Evolutionary conservation across 2,113 vertebrate species (phyloP).

Genomic region (Uropsilus gracilis): DNA sequence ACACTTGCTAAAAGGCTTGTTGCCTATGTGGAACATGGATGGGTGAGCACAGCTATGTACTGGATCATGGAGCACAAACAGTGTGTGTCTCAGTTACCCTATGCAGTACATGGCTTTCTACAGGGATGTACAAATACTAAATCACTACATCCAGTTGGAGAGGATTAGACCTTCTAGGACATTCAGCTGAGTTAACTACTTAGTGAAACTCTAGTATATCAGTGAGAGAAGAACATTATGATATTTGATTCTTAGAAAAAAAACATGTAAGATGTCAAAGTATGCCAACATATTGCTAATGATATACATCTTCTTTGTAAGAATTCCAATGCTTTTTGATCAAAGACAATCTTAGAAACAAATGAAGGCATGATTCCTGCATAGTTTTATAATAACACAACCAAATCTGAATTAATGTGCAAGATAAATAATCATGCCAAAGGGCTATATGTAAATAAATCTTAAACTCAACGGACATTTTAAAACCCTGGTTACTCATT

Average conservation of each 20-base stretch:
- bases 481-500: constrained; percentile 56
- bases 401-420: not conserved
- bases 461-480: constrained; percentile 33
- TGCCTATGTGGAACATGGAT: not conserved
- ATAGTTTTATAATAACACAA: constrained; percentile 33
- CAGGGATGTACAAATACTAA: not conserved
- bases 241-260: not conserved
- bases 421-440: constrained; percentile 23
- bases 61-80: not conserved
- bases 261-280: not conserved
- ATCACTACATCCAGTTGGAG: not conserved
- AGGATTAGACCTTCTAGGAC: not conserved
- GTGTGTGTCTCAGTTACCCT: fast-evolving
- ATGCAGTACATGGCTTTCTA: not conserved
- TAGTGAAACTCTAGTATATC: not conserved
- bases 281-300: not conserved
- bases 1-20: not conserved
- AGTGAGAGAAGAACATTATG: not conserved
- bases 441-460: constrained; percentile 49
- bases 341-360: constrained; percentile 12
- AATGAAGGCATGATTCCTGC: constrained; percentile 22
- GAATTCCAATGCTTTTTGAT: not conserved
- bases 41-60: fast-evolving
- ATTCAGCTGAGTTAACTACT: constrained; percentile 29
- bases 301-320: not conserved